Percentiles rank a stretch among this genome's conserved stretches.
These are phyloP conservation scores for Nemoura dubitans DNA, from an alignment of 2,888 invertebrate genomes.

Conservation along the genomic window DNA sequence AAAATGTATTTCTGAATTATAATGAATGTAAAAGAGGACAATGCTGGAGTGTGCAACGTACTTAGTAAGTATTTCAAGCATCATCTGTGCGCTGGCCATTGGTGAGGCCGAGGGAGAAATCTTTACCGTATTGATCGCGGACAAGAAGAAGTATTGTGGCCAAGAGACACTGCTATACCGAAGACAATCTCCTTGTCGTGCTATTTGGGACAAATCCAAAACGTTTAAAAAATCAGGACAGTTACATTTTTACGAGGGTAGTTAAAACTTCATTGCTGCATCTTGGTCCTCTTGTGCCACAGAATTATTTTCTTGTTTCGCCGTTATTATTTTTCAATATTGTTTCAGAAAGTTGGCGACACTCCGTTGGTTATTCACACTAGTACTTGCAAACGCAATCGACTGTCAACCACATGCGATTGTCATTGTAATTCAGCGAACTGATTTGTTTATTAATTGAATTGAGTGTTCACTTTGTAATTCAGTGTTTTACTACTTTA, in stretches of 20 bases:
- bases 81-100: neutral
- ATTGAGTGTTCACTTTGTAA: neutral
- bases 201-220: slow-evolving; percentile 36
- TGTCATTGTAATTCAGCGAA: neutral
- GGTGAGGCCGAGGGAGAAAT: neutral
- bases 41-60: neutral
- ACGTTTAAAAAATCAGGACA: slow-evolving; percentile 28
- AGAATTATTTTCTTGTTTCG: neutral
- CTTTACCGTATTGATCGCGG: neutral
- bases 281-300: neutral
- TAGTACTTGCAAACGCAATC: neutral
- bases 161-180: slow-evolving; percentile 3
- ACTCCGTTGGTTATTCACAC: neutral
- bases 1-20: neutral
- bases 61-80: neutral
- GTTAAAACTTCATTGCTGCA: slow-evolving; percentile 23
- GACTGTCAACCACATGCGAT: neutral
- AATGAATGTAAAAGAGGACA: neutral
- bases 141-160: neutral
- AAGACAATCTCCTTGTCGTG: slow-evolving; percentile 10
- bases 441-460: neutral
- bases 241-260: slow-evolving; percentile 15
- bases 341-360: neutral
- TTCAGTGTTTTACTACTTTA: neutral
- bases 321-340: neutral